A percentile compares a stretch with the other conserved stretches of the same genome.
Evolutionary conservation across 2,797 vertebrate species (phyloP).

Genomic region (Xenentodon cancila): DNA sequence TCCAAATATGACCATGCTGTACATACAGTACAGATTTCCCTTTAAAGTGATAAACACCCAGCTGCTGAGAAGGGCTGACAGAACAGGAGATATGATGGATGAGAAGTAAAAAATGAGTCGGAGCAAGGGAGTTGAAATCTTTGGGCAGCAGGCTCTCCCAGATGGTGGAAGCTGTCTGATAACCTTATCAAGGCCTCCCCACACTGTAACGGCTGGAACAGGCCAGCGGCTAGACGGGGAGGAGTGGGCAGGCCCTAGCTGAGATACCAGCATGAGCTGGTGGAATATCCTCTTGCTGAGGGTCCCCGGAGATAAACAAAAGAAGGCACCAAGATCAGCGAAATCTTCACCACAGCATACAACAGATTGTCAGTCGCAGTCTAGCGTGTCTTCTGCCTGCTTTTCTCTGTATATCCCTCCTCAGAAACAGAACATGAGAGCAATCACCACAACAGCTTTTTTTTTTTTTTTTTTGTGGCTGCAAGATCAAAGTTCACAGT

Average conservation of each 20-base stretch:
- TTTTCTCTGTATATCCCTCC: not conserved
- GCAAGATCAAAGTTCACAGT: too few species aligned
- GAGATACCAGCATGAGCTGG: slow-evolving; percentile 81
- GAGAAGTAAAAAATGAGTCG: slow-evolving; percentile 33
- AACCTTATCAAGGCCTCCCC: slow-evolving; percentile 88
- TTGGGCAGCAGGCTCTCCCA: slow-evolving; percentile 52
- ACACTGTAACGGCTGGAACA: slow-evolving; percentile 87
- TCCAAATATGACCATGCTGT: slow-evolving; percentile 46
- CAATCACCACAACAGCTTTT: not conserved
- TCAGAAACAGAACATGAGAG: slow-evolving; percentile 16
- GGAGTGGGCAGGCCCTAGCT: slow-evolving; percentile 65
- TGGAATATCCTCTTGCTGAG: slow-evolving; percentile 65
- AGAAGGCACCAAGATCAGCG: slow-evolving; percentile 33
- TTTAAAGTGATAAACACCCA: slow-evolving; percentile 31
- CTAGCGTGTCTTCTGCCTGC: slow-evolving; percentile 12
- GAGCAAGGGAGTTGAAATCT: slow-evolving; percentile 45
- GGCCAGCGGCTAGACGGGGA: slow-evolving; percentile 54
- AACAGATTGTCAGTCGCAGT: slow-evolving; percentile 78
- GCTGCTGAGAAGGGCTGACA: slow-evolving; percentile 31
- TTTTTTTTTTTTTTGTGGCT: not conserved
- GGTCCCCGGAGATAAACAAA: slow-evolving; percentile 28
- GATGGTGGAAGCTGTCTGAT: slow-evolving; percentile 78
- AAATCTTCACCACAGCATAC: slow-evolving; percentile 60
- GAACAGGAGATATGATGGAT: slow-evolving; percentile 13
- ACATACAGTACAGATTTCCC: slow-evolving; percentile 16